Percentiles rank a stretch among this genome's conserved stretches.
Evolutionary conservation across 2,888 invertebrate species (phyloP).

Genomic region (Eulithis prunata): DNA sequence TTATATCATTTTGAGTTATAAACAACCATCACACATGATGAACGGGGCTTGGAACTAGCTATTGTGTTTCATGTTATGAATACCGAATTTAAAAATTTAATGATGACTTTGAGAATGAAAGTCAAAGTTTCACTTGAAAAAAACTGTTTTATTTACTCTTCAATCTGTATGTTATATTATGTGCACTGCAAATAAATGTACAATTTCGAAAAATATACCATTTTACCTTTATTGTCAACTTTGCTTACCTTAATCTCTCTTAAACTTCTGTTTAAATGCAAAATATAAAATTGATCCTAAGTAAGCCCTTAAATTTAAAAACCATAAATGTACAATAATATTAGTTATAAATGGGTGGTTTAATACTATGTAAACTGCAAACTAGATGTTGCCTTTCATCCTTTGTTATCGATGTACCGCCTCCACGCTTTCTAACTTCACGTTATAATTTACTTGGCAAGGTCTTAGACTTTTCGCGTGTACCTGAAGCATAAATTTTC

Average conservation of each 20-base stretch:
- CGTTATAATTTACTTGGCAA: conserved; percentile 46
- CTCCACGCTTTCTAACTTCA: conserved; percentile 40
- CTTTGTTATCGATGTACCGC: conserved; percentile 30
- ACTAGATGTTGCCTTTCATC: not conserved
- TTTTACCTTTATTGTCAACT: too few species aligned
- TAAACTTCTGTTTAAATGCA: too few species aligned
- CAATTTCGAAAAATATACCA: too few species aligned
- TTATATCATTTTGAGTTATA: conserved; percentile 46
- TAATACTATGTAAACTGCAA: too few species aligned
- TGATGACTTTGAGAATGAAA: not conserved
- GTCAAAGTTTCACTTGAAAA: not conserved
- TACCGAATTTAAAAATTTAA: not conserved
- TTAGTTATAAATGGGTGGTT: too few species aligned
- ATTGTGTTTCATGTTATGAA: conserved; percentile 40
- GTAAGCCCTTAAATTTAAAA: not conserved
- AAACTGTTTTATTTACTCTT: too few species aligned
- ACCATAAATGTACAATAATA: too few species aligned
- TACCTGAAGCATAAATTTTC: conserved; percentile 62
- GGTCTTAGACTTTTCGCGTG: conserved; percentile 40
- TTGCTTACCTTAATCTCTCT: too few species aligned
- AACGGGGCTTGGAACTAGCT: conserved; percentile 37
- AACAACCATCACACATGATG: conserved; percentile 40
- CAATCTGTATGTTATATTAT: too few species aligned
- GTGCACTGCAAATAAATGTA: too few species aligned
- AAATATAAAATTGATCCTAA: too few species aligned